Evolutionary conservation across 2,888 invertebrate genomes (phyloP).

Genomic region (Seira musarum): DNA sequence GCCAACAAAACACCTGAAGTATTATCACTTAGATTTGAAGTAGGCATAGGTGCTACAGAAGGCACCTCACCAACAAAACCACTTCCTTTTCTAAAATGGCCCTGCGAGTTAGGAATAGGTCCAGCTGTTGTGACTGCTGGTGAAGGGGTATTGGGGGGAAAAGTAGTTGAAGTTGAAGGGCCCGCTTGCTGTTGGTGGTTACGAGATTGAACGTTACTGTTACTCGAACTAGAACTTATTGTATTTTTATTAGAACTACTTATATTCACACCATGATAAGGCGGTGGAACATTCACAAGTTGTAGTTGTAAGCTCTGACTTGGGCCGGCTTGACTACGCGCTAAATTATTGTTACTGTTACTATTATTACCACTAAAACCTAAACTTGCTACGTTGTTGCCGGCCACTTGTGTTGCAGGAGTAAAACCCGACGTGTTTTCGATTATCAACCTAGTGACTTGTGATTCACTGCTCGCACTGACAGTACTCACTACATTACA

Average conservation of each 20-base stretch:
- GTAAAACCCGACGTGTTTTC: constrained; percentile 26
- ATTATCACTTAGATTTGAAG: constrained; percentile 45
- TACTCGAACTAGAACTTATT: constrained; percentile 41
- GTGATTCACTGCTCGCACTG: constrained; percentile 53
- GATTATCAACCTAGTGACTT: constrained; percentile 53
- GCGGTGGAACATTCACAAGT: constrained; percentile 67
- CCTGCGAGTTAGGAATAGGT: constrained; percentile 12
- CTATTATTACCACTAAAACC: constrained; percentile 39
- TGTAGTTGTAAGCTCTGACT: constrained; percentile 69
- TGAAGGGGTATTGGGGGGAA: constrained; percentile 30
- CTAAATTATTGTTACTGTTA: constrained; percentile 48
- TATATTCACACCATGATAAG: constrained; percentile 67
- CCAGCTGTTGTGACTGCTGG: constrained; percentile 40
- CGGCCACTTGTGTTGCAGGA: constrained; percentile 36
- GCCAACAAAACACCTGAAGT: constrained; percentile 71
- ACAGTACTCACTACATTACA: constrained; percentile 42
- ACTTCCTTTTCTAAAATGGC: constrained; percentile 10
- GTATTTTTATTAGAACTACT: constrained; percentile 50
- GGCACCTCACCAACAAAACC: constrained; percentile 24
- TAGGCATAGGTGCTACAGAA: constrained; percentile 23
- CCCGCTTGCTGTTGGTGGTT: too few relatives aligned
- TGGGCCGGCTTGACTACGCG: constrained; percentile 62
- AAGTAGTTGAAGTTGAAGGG: not conserved
- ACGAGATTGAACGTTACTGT: constrained; percentile 16
- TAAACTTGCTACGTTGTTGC: constrained; percentile 47